Conservation (phyloP, 2,888 invertebrate species). For the Euclidia mi region DNA sequence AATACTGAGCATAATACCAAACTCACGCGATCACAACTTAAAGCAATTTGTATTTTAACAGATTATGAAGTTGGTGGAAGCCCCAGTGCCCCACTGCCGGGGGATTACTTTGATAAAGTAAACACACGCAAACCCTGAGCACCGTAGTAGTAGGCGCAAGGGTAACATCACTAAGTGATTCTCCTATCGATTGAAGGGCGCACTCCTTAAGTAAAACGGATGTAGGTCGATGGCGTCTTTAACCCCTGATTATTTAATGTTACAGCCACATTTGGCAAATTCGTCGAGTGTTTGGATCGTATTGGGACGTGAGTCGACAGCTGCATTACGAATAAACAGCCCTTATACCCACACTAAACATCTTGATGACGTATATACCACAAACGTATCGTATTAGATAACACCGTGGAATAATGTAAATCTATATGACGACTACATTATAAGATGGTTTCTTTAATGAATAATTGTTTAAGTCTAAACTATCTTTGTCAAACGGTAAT, state of each 20-base stretch:
- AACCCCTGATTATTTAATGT: conserved; percentile 62
- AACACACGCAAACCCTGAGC: conserved; percentile 58
- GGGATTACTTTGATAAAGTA: conserved; percentile 65
- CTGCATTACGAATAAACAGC: neutral
- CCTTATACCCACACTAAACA: no score
- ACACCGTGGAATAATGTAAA: no score
- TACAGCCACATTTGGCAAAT: conserved; percentile 44
- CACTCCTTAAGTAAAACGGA: conserved; percentile 70
- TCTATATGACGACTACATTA: no score
- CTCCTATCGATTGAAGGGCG: conserved; percentile 72
- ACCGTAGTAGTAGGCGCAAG: conserved; percentile 35
- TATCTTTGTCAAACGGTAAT: no score
- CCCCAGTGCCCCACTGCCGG: conserved; percentile 25
- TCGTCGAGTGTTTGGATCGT: conserved; percentile 26
- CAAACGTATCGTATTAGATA: no score
- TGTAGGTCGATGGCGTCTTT: conserved; percentile 63
- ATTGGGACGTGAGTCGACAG: neutral
- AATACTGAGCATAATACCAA: conserved; percentile 30
- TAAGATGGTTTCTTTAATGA: no score
- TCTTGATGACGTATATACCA: no score
- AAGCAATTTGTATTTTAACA: conserved; percentile 59
- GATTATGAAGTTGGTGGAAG: conserved; percentile 54
- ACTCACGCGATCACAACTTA: conserved; percentile 53
- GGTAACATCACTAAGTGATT: conserved; percentile 64
- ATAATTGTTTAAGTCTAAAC: no score